Conservation (phyloP, 1,140 invertebrate genomes). For the Pantala flavescens region DNA sequence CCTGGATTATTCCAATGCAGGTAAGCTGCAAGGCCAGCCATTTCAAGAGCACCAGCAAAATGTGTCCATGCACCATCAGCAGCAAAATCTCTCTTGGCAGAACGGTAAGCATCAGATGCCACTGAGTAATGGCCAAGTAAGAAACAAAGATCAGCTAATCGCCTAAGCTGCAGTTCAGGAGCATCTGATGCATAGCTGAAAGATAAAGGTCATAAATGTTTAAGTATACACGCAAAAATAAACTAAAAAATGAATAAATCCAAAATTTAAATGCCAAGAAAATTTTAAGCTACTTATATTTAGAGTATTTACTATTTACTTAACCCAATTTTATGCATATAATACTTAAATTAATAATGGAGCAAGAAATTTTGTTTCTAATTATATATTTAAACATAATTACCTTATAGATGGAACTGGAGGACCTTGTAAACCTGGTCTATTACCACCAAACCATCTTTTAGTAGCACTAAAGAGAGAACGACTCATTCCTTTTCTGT, state of each 20-base stretch:
- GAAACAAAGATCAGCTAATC: constrained; percentile 90
- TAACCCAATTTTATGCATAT: constrained; percentile 20
- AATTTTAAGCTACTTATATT: too few species aligned
- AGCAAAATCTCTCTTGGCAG: constrained; percentile 91
- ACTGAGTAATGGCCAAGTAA: constrained; percentile 89
- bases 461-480: constrained; percentile 88
- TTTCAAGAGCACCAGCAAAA: constrained; percentile 90
- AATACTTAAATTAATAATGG: constrained; percentile 7
- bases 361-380: neutral
- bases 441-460: constrained; percentile 81
- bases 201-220: constrained; percentile 16
- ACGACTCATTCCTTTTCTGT: constrained; percentile 83
- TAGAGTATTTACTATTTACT: neutral
- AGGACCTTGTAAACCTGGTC: neutral
- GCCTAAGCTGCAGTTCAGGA: constrained; percentile 82
- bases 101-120: constrained; percentile 88
- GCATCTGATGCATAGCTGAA: constrained; percentile 76
- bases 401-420: constrained; percentile 48
- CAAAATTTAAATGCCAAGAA: too few species aligned
- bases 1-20: constrained; percentile 26
- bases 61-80: constrained; percentile 94
- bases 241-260: constrained; percentile 11
- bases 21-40: constrained; percentile 86
- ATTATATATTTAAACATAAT: constrained; percentile 19
- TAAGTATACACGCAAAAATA: constrained; percentile 11